Evolutionary conservation across 2,888 invertebrate species (phyloP).

Genomic region (Scotopteryx bipunctaria): DNA sequence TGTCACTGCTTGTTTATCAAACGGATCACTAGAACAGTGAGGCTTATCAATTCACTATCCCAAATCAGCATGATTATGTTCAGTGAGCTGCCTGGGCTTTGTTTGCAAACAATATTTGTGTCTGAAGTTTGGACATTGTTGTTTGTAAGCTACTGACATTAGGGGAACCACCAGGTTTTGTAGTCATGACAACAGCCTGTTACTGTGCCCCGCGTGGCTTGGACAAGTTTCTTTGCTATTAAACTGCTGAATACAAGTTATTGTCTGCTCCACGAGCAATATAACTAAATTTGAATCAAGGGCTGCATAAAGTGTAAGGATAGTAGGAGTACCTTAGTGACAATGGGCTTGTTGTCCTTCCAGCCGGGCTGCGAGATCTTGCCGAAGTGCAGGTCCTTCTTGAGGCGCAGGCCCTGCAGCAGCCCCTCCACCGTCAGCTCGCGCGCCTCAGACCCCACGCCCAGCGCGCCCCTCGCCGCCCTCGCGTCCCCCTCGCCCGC

Average conservation of each 20-base stretch:
- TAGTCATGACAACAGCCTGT: no score
- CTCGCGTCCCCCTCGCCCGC: conserved; percentile 35
- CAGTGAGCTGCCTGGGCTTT: no score
- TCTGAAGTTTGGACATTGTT: no score
- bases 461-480: conserved; percentile 29
- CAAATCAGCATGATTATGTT: neutral
- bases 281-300: no score
- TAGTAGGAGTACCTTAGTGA: conserved; percentile 69
- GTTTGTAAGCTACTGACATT: no score
- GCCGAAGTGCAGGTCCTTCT: conserved; percentile 70
- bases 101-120: no score
- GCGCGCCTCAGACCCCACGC: conserved; percentile 58
- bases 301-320: no score
- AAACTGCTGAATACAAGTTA: no score
- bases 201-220: no score
- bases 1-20: conserved; percentile 1
- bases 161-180: no score
- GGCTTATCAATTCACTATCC: neutral
- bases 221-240: no score
- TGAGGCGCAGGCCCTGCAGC: conserved; percentile 67
- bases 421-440: conserved; percentile 68
- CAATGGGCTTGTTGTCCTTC: conserved; percentile 65
- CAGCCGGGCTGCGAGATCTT: conserved; percentile 70
- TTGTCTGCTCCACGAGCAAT: no score
- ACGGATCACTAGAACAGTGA: neutral